Conservation (phyloP, 2,888 invertebrate genomes). For the Tiphia femorata region DNA sequence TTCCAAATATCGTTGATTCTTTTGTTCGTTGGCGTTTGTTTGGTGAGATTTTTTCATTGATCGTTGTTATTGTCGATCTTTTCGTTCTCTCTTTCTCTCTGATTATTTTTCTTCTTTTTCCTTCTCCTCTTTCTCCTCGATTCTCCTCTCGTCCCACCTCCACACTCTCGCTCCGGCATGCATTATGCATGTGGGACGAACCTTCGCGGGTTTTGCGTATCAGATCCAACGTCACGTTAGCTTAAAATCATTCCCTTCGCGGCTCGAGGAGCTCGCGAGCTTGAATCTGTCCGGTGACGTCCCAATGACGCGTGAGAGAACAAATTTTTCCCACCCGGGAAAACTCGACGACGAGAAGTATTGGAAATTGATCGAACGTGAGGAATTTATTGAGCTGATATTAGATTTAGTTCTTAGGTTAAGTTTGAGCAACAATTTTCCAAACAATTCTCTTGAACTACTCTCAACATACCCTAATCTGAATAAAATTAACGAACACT, state of each 20-base stretch:
- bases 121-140: neutral
- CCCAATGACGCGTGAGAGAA: too few species aligned
- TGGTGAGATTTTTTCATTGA: too few species aligned
- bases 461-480: neutral
- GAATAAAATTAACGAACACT: neutral
- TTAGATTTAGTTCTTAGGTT: neutral
- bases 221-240: slow-evolving; percentile 53
- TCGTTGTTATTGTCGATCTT: too few species aligned
- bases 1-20: too few species aligned
- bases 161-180: too few species aligned
- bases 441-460: neutral
- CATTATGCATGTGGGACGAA: slow-evolving; percentile 40
- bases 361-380: too few species aligned
- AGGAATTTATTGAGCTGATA: too few species aligned
- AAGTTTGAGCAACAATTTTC: neutral
- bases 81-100: slow-evolving; percentile 3
- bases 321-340: too few species aligned
- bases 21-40: too few species aligned
- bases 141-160: slow-evolving; percentile 23
- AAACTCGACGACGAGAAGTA: too few species aligned
- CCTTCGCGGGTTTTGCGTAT: slow-evolving; percentile 49
- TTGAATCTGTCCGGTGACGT: too few species aligned
- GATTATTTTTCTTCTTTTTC: neutral
- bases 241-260: slow-evolving; percentile 46
- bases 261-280: too few species aligned